Percentiles rank a stretch among this genome's conserved stretches.
Conservation (phyloP, 1,140 invertebrate species). For the Nasonia vitripennis region DNA sequence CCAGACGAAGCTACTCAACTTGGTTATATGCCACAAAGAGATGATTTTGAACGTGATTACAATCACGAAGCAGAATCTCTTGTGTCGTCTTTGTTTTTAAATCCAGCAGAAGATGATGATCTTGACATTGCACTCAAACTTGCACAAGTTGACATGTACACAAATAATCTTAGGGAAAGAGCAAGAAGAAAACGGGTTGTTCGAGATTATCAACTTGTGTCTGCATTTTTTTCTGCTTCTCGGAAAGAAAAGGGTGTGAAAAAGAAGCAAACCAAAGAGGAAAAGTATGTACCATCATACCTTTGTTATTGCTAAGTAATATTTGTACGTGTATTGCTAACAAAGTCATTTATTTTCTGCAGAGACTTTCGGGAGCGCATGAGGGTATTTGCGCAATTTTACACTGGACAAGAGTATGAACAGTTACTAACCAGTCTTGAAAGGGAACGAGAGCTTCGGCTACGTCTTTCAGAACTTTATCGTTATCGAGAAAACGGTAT, state of each 20-base stretch:
- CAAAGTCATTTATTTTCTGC: constrained; percentile 17
- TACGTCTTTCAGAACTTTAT: constrained; percentile 87
- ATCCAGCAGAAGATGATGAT: constrained; percentile 89
- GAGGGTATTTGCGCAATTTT: constrained; percentile 91
- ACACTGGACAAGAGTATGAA: constrained; percentile 88
- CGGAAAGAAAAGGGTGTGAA: constrained; percentile 76
- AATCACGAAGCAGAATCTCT: constrained; percentile 94
- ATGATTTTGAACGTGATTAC: constrained; percentile 97
- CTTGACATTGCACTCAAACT: constrained; percentile 85
- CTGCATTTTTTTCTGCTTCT: constrained; percentile 83
- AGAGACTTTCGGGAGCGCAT: constrained; percentile 88
- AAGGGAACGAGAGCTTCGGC: constrained; percentile 88
- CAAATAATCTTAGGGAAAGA: constrained; percentile 87
- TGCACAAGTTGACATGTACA: constrained; percentile 90
- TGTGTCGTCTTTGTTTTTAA: constrained; percentile 87
- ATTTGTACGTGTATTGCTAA: background rate
- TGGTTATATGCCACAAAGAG: constrained; percentile 97
- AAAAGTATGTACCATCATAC: constrained; percentile 78
- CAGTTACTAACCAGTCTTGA: constrained; percentile 85
- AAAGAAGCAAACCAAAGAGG: constrained; percentile 83
- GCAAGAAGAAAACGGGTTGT: constrained; percentile 91
- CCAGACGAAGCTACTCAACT: constrained; percentile 89
- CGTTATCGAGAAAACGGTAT: constrained; percentile 89
- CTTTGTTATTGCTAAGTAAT: constrained; percentile 12
- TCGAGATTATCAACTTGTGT: constrained; percentile 89